Conservation (phyloP, 1,140 invertebrate species). For the Triops cancriformis region DNA sequence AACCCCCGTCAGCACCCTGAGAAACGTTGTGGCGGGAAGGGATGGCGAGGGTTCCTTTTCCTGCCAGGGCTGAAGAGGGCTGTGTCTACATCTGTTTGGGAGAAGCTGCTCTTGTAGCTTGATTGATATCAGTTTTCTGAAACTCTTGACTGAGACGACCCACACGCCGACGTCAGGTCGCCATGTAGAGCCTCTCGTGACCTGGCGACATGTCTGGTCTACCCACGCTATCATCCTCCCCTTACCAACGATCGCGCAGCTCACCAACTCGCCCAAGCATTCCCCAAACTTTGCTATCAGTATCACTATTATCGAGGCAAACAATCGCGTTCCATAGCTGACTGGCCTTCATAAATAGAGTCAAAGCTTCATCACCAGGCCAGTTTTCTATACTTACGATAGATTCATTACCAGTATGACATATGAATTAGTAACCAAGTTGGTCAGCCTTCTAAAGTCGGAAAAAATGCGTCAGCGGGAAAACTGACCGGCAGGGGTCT, state of each 20-base stretch:
- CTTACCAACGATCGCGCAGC: not conserved
- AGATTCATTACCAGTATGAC: no score
- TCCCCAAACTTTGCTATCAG: not conserved
- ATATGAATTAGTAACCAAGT: not conserved
- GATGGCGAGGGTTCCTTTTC: not conserved
- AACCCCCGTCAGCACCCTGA: constrained; percentile 11
- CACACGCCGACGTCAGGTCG: constrained; percentile 3
- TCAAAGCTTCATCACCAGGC: no score
- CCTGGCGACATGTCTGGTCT: constrained; percentile 12
- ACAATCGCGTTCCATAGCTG: not conserved
- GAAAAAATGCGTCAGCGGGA: not conserved
- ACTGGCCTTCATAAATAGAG: not conserved
- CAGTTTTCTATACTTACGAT: no score
- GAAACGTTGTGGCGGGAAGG: not conserved
- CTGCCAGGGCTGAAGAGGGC: not conserved
- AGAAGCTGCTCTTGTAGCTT: constrained; percentile 13
- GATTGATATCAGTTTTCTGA: constrained; percentile 14
- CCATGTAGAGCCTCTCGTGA: constrained; percentile 2
- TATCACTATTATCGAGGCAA: not conserved
- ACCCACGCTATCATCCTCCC: not conserved
- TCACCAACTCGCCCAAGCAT: not conserved
- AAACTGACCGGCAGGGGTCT: no score
- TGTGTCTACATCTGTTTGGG: not conserved
- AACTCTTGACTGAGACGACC: constrained; percentile 1
- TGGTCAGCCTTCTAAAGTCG: not conserved